Evolutionary conservation across 1,140 invertebrate genomes (phyloP).

Genomic region (Carcinoscorpius rotundicauda): DNA sequence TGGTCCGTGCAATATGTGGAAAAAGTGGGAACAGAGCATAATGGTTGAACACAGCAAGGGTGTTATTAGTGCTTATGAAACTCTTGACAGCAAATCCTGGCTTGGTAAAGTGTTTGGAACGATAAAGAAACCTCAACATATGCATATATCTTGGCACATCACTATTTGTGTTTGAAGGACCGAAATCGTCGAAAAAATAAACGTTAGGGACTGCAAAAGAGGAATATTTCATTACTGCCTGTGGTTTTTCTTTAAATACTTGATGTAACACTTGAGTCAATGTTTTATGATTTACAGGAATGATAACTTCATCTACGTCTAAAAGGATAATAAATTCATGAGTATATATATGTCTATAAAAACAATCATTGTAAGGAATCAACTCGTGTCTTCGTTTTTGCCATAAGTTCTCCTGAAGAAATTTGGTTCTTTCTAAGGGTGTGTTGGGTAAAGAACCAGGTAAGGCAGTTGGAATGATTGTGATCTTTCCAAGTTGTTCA

Average conservation of each 20-base stretch:
- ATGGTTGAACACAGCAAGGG: conserved; percentile 58
- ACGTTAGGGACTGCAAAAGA: conserved; percentile 51
- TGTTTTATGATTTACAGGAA: conserved; percentile 43
- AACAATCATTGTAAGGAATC: conserved; percentile 58
- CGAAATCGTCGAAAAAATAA: conserved; percentile 43
- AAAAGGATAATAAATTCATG: conserved; percentile 51
- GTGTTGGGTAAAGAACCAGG: conserved; percentile 38
- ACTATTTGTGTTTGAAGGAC: conserved; percentile 1
- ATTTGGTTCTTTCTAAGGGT: conserved; percentile 26
- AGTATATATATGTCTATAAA: conserved; percentile 45
- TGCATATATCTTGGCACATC: conserved; percentile 24
- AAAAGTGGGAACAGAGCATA: conserved; percentile 49
- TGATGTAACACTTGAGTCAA: conserved; percentile 41
- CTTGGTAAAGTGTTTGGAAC: conserved; percentile 44
- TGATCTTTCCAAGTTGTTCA: conserved; percentile 36
- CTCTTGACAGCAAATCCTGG: conserved; percentile 55
- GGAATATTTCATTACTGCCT: conserved; percentile 37
- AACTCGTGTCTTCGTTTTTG: conserved; percentile 55
- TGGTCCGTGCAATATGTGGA: conserved; percentile 39
- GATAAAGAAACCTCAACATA: conserved; percentile 26
- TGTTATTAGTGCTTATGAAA: conserved; percentile 48
- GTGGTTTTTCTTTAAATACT: conserved; percentile 29
- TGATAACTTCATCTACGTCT: conserved; percentile 55
- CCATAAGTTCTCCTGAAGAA: conserved; percentile 44
- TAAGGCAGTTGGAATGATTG: conserved; percentile 42